Percentiles rank a stretch among this genome's conserved stretches.
Conservation (phyloP, 2,888 invertebrate species). For the Criorhina ranunculi region DNA sequence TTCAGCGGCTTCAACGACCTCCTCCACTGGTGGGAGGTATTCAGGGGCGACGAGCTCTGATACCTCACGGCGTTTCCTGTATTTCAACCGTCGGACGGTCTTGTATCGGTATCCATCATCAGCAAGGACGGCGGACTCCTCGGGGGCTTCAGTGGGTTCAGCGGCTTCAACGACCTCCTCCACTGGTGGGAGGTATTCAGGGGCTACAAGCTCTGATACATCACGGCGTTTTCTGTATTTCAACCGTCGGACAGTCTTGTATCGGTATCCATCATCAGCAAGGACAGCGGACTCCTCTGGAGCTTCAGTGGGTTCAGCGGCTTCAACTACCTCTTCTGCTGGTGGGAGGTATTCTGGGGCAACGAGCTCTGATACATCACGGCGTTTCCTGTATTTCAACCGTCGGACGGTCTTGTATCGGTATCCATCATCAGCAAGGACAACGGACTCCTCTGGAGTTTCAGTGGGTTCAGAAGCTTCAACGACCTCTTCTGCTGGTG, state of each 20-base stretch:
- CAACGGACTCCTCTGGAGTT: slow-evolving; percentile 56
- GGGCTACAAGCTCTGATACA: slow-evolving; percentile 78
- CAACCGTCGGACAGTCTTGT: slow-evolving; percentile 80
- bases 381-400: slow-evolving; percentile 49
- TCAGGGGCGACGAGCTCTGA: slow-evolving; percentile 68
- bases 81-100: slow-evolving; percentile 55
- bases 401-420: slow-evolving; percentile 52
- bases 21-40: slow-evolving; percentile 78
- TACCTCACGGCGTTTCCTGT: slow-evolving; percentile 33
- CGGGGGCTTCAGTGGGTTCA: slow-evolving; percentile 22
- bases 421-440: slow-evolving; percentile 47
- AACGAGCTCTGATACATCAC: slow-evolving; percentile 44
- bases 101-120: slow-evolving; percentile 62
- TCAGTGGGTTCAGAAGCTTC: slow-evolving; percentile 16
- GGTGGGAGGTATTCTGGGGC: slow-evolving; percentile 78
- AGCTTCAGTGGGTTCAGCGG: slow-evolving; percentile 22
- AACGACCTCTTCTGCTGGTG: slow-evolving; percentile 23
- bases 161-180: slow-evolving; percentile 22
- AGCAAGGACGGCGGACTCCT: slow-evolving; percentile 28
- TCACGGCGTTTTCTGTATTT: slow-evolving; percentile 81
- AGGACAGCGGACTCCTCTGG: slow-evolving; percentile 77
- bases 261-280: slow-evolving; percentile 79
- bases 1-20: slow-evolving; percentile 45
- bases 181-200: slow-evolving; percentile 14
- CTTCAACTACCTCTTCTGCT: slow-evolving; percentile 70